phyloP scores from a whole-genome alignment of 2,888 invertebrate species.

The Silvanus unidentatus region DNA sequence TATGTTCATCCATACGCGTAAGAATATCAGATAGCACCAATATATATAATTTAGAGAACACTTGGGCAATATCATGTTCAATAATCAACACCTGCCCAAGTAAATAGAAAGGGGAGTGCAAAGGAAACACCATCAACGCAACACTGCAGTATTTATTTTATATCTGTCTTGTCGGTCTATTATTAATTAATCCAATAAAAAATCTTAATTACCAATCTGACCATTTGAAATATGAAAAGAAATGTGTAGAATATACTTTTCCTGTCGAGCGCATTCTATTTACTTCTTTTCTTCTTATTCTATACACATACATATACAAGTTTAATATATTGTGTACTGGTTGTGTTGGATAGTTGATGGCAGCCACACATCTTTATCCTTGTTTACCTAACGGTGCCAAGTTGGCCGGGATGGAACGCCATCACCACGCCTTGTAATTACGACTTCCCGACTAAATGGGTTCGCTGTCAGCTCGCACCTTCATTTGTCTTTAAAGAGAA shows the following conservation, averaged over 20 bases:
- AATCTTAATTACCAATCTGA: constrained; percentile 23
- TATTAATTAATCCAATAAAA: constrained; percentile 13
- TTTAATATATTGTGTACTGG: too few species aligned
- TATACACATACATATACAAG: constrained; percentile 7
- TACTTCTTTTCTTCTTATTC: constrained; percentile 1
- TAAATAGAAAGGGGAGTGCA: too few species aligned
- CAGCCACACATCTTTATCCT: constrained; percentile 20
- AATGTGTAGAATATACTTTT: too few species aligned
- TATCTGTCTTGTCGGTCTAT: not conserved
- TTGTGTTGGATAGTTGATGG: too few species aligned
- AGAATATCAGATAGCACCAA: too few species aligned
- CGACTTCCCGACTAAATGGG: constrained; percentile 49
- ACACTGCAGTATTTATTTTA: too few species aligned
- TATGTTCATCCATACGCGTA: too few species aligned
- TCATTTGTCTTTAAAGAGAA: constrained; percentile 46
- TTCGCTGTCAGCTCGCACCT: constrained; percentile 48
- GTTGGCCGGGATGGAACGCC: constrained; percentile 23
- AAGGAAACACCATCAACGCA: too few species aligned
- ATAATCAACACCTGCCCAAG: too few species aligned
- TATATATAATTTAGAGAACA: too few species aligned
- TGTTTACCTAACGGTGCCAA: constrained; percentile 39
- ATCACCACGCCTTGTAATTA: constrained; percentile 49
- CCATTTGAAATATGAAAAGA: constrained; percentile 14
- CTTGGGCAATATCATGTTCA: too few species aligned
- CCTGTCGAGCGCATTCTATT: too few species aligned